These are phyloP conservation scores for Luehdorfia chinensis DNA, from an alignment of 1,140 invertebrate species.

Conservation along the genomic window DNA sequence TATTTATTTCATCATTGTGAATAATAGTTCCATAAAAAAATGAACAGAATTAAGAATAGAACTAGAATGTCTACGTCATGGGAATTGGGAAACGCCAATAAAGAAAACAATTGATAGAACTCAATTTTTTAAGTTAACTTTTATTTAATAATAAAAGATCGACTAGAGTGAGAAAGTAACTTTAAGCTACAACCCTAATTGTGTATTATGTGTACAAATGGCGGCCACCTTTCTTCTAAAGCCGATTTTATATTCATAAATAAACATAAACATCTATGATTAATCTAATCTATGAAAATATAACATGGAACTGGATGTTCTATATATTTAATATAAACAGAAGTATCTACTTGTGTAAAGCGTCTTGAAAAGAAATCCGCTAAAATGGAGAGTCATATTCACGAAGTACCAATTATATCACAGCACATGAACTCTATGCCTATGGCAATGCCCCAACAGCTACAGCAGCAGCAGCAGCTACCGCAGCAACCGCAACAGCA, in stretches of 20 bases:
- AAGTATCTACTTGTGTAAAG: background rate
- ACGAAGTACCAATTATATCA: constrained; percentile 12
- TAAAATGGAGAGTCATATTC: constrained; percentile 11
- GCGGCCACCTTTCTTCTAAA: constrained; percentile 19
- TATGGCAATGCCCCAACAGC: background rate
- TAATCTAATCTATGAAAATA: background rate
- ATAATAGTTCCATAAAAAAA: too few species aligned
- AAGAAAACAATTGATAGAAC: too few species aligned
- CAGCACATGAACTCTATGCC: background rate
- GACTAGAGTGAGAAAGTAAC: too few species aligned
- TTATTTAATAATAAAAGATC: too few species aligned
- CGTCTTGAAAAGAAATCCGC: background rate
- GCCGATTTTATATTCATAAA: constrained; percentile 22
- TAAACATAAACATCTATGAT: too few species aligned
- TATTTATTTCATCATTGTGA: too few species aligned
- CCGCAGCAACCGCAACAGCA: constrained; percentile 21
- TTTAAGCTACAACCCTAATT: too few species aligned
- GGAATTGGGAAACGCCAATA: too few species aligned
- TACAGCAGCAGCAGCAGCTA: constrained; percentile 3
- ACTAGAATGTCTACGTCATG: too few species aligned
- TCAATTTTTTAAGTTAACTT: too few species aligned
- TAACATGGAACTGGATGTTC: background rate
- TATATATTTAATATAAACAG: background rate
- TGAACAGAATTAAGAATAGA: too few species aligned
- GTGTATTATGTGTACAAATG: constrained; percentile 26